Conservation (phyloP, 2,113 vertebrate species). For the Penelope pileata region DNA sequence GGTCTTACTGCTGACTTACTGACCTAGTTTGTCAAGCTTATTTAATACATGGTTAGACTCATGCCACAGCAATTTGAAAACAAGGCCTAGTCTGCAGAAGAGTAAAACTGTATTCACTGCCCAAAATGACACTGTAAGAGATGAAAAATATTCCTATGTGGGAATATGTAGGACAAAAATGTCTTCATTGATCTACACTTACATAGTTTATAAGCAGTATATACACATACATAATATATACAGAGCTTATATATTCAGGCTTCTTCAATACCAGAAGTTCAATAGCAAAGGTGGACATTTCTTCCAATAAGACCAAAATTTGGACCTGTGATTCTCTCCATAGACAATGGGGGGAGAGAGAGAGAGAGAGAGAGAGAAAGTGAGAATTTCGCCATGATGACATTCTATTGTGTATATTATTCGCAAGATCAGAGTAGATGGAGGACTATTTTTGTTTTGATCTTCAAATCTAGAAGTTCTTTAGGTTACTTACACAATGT, state of each 20-base stretch:
- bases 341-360: neutral
- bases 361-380: neutral
- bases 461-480: neutral
- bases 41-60: neutral
- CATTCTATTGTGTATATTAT: neutral
- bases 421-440: neutral
- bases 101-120: neutral
- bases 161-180: neutral
- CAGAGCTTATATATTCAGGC: neutral
- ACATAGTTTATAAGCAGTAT: neutral
- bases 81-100: neutral
- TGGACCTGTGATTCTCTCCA: neutral
- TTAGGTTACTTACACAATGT: neutral
- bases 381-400: neutral
- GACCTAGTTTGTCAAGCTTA: neutral
- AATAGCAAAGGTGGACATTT: neutral
- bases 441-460: neutral
- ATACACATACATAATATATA: neutral
- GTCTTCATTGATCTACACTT: neutral
- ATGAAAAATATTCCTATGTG: neutral
- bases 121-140: neutral
- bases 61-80: neutral
- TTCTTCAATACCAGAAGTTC: neutral
- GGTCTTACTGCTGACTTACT: neutral
- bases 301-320: neutral